Percentiles rank a stretch among this genome's conserved stretches.
Conservation (phyloP, 2,113 vertebrate genomes). For the Cardinalis cardinalis region DNA sequence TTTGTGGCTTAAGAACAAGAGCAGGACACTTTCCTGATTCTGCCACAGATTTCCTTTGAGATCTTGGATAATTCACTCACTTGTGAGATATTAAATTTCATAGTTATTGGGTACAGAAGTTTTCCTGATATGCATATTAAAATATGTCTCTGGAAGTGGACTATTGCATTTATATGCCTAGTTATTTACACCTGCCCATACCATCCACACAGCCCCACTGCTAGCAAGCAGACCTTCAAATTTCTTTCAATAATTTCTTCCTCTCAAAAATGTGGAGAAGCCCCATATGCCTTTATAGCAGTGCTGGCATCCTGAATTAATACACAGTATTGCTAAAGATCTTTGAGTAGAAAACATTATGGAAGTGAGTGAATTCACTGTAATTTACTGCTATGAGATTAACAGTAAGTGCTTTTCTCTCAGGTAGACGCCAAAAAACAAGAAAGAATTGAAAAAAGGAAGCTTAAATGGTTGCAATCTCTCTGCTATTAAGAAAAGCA, state of each 20-base stretch:
- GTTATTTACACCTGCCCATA: background rate
- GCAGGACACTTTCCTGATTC: background rate
- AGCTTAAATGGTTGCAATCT: background rate
- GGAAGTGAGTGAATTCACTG: background rate
- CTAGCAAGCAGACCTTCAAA: background rate
- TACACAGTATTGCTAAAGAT: background rate
- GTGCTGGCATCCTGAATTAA: background rate
- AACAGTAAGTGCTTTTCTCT: background rate
- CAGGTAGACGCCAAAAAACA: background rate
- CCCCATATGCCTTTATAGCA: background rate
- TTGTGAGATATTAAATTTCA: constrained; percentile 50
- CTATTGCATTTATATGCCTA: background rate
- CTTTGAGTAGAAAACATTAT: background rate
- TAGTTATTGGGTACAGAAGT: background rate
- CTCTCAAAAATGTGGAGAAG: background rate
- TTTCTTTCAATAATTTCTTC: background rate
- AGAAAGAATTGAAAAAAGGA: background rate
- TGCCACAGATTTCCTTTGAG: constrained; percentile 60
- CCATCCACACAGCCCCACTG: background rate
- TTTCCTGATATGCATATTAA: background rate
- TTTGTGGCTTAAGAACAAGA: constrained; percentile 52
- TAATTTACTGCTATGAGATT: background rate
- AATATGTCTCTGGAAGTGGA: constrained; percentile 1
- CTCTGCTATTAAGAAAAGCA: background rate
- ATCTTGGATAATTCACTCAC: constrained; percentile 14